Evolutionary conservation across 2,797 vertebrate species (phyloP).

Genomic region (Tadarida brasiliensis): DNA sequence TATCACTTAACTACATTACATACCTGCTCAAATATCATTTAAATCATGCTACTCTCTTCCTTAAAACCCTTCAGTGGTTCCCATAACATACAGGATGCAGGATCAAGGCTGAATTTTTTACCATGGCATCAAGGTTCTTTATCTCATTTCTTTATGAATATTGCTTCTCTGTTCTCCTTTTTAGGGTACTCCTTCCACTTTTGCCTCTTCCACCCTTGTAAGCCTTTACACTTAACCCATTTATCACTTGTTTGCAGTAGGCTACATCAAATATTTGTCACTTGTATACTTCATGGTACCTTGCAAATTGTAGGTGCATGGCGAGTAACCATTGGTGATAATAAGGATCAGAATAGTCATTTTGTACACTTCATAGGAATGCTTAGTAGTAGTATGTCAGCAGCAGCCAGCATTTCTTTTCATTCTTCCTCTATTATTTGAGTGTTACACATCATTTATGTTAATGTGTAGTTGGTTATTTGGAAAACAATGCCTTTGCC

Average conservation of each 20-base stretch:
- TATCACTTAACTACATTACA: not conserved
- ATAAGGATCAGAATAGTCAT: not conserved
- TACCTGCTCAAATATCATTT: not conserved
- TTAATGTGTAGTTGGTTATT: not conserved
- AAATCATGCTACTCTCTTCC: not conserved
- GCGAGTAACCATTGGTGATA: not conserved
- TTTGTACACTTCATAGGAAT: not conserved
- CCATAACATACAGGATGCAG: not conserved
- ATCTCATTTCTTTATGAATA: constrained; percentile 9
- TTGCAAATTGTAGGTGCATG: not conserved
- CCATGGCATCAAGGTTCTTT: not conserved
- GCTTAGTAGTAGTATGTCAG: not conserved
- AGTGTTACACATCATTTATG: not conserved
- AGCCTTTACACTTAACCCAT: not conserved
- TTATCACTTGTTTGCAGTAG: not conserved
- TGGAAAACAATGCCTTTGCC: not conserved
- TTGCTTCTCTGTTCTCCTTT: not conserved
- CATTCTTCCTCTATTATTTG: not conserved
- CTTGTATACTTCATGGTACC: not conserved
- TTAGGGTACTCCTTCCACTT: not conserved
- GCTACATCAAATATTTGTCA: not conserved
- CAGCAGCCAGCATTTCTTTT: not conserved
- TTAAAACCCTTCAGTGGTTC: not conserved
- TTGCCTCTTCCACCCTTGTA: not conserved
- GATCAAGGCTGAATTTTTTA: not conserved